phyloP scores from a whole-genome alignment of 2,113 vertebrate species.

The Hyperopisus bebe region DNA sequence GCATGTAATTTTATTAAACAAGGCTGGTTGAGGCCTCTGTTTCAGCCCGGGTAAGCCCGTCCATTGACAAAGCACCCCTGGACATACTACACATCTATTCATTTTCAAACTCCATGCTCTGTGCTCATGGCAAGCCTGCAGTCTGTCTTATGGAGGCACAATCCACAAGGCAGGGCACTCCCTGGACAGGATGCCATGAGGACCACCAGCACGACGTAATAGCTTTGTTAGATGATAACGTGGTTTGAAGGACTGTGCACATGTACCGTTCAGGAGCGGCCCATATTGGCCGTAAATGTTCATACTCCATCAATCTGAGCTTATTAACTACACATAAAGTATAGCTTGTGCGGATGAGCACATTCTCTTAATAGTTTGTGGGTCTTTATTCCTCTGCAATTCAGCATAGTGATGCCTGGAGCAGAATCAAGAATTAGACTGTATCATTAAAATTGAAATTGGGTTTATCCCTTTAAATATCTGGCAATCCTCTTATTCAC shows the following conservation, averaged over 20 bases:
- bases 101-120: background rate
- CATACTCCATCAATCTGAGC: slow-evolving; percentile 37
- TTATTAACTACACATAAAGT: slow-evolving; percentile 38
- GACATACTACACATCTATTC: background rate
- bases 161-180: background rate
- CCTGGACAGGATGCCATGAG: background rate
- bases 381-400: slow-evolving; percentile 29
- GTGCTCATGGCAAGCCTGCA: background rate
- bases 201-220: background rate
- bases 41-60: no score
- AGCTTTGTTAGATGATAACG: background rate
- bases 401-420: slow-evolving; percentile 40
- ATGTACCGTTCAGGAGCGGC: background rate
- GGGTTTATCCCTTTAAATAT: slow-evolving; percentile 35
- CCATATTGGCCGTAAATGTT: slow-evolving; percentile 32
- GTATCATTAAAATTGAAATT: slow-evolving; percentile 34
- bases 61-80: background rate
- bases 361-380: slow-evolving; percentile 38
- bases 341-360: slow-evolving; percentile 38
- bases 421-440: slow-evolving; percentile 36
- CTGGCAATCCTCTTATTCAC: background rate
- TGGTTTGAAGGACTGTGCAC: background rate
- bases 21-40: background rate
- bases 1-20: no score
- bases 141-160: background rate